These are phyloP conservation scores for Carposina sasakii DNA, from an alignment of 1,140 invertebrate genomes.

Conservation along the genomic window DNA sequence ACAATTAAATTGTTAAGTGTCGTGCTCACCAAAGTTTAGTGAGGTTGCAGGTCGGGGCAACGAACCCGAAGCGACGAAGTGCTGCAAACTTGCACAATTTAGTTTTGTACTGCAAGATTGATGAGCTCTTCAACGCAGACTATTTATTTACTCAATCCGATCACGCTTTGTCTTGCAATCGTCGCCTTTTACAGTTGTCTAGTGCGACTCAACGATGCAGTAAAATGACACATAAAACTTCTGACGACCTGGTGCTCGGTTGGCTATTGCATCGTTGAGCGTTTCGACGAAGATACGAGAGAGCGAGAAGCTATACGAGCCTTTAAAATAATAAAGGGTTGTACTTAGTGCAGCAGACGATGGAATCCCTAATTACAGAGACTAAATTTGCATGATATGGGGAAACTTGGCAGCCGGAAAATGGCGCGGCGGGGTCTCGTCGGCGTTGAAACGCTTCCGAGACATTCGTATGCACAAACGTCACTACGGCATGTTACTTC, in stretches of 20 bases:
- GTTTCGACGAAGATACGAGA: slow-evolving; percentile 20
- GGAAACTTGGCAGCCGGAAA: slow-evolving; percentile 42
- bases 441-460: slow-evolving; percentile 22
- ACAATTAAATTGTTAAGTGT: slow-evolving; percentile 66
- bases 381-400: slow-evolving; percentile 42
- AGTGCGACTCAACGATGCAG: slow-evolving; percentile 32
- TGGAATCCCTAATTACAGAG: slow-evolving; percentile 40
- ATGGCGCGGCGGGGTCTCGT: slow-evolving; percentile 20
- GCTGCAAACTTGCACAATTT: slow-evolving; percentile 55
- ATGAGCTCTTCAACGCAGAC: slow-evolving; percentile 54
- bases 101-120: slow-evolving; percentile 54
- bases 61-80: slow-evolving; percentile 34
- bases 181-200: slow-evolving; percentile 49
- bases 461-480: no score
- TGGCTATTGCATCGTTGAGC: slow-evolving; percentile 18
- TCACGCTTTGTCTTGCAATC: slow-evolving; percentile 59
- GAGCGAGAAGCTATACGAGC: slow-evolving; percentile 25
- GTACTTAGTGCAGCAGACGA: slow-evolving; percentile 33
- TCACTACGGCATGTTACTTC: no score
- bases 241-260: slow-evolving; percentile 26
- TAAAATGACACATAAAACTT: slow-evolving; percentile 47
- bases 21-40: slow-evolving; percentile 53
- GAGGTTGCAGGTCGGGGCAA: slow-evolving; percentile 52
- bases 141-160: slow-evolving; percentile 64
- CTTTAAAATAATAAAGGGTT: no score